Percentiles rank a stretch among this genome's conserved stretches.
Conservation (phyloP, 2,113 vertebrate genomes). For the Rutilus rutilus region DNA sequence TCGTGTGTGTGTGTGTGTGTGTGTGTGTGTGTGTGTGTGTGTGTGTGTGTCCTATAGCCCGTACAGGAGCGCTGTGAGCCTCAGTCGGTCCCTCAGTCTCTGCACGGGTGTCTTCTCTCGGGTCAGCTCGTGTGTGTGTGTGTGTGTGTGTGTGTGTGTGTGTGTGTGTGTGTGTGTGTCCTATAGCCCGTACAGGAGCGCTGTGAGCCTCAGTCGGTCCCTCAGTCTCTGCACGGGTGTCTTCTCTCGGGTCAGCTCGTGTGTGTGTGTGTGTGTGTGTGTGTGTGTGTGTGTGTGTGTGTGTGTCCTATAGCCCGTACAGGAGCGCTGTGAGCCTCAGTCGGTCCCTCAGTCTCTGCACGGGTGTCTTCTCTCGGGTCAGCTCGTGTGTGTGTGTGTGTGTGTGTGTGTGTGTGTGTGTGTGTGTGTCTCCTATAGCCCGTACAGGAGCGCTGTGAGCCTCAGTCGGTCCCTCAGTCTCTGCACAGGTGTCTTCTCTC, state of each 20-base stretch:
- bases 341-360: slow-evolving; percentile 90
- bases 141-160: neutral
- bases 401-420: too few relatives aligned
- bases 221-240: too few relatives aligned
- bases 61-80: slow-evolving; percentile 89
- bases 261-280: neutral
- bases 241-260: too few relatives aligned
- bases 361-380: slow-evolving; percentile 71
- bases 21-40: too few relatives aligned
- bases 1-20: neutral
- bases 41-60: slow-evolving; percentile 80
- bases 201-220: too few relatives aligned
- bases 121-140: slow-evolving; percentile 47
- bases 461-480: slow-evolving; percentile 87
- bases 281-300: too few relatives aligned
- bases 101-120: slow-evolving; percentile 80
- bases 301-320: slow-evolving; percentile 78
- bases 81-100: slow-evolving; percentile 87
- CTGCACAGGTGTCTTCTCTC: slow-evolving; percentile 79
- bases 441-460: slow-evolving; percentile 89
- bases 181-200: too few relatives aligned
- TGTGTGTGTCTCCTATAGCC: slow-evolving; percentile 66
- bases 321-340: slow-evolving; percentile 86
- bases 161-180: too few relatives aligned
- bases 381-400: slow-evolving; percentile 66